A percentile compares a stretch with the other conserved stretches of the same genome.
These are phyloP conservation scores for Itoplectis maculator DNA, from an alignment of 2,888 invertebrate species.

Conservation along the genomic window DNA sequence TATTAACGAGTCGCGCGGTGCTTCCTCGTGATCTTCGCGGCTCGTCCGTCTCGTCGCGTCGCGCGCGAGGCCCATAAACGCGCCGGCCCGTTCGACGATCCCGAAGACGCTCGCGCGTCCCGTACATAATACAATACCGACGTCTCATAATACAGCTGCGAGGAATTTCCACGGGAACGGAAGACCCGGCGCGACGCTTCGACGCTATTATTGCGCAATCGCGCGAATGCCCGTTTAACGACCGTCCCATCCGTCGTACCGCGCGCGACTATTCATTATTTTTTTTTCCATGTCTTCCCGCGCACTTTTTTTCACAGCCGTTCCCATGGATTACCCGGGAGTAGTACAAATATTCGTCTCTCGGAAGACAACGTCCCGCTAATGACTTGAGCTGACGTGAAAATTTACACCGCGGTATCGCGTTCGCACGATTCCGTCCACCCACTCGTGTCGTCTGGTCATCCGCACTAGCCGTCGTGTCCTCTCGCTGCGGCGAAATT, in stretches of 20 bases:
- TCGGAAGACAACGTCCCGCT: slow-evolving; percentile 49
- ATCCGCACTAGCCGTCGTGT: not conserved
- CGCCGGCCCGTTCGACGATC: slow-evolving; percentile 4
- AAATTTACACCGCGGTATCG: slow-evolving; percentile 59
- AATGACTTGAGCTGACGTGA: slow-evolving; percentile 64
- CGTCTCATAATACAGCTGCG: not conserved
- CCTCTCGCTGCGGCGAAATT: not conserved
- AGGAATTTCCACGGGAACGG: not conserved
- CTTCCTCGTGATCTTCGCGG: slow-evolving; percentile 3
- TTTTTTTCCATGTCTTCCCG: slow-evolving; percentile 5
- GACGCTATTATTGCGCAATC: slow-evolving; percentile 43
- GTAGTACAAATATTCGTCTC: slow-evolving; percentile 38
- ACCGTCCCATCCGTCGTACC: slow-evolving; percentile 33
- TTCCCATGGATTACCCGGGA: slow-evolving; percentile 2
- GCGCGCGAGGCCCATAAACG: not conserved
- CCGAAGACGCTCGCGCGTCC: slow-evolving; percentile 11
- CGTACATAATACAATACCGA: slow-evolving; percentile 24
- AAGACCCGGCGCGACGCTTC: slow-evolving; percentile 26
- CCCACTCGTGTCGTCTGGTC: slow-evolving; percentile 9
- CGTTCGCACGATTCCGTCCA: slow-evolving; percentile 52
- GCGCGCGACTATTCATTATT: slow-evolving; percentile 26
- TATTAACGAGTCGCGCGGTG: not conserved
- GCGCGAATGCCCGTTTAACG: slow-evolving; percentile 39
- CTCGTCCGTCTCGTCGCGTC: too few species aligned
- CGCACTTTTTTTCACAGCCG: slow-evolving; percentile 15